Conservation (phyloP, 2,113 vertebrate genomes). For the Asarcornis scutulata region DNA sequence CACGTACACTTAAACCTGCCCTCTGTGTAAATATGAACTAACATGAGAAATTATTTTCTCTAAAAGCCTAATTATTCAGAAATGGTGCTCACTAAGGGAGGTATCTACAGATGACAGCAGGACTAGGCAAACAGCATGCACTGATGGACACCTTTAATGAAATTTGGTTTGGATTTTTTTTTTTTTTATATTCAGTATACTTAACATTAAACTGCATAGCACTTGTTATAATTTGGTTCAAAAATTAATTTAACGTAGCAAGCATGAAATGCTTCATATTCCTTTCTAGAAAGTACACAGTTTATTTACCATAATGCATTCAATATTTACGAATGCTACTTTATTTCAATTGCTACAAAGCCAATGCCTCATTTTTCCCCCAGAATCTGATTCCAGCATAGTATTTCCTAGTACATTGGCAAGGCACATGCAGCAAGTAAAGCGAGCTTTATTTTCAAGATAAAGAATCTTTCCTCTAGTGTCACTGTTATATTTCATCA, state of each 20-base stretch:
- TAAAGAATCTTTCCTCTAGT: background rate
- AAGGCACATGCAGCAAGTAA: background rate
- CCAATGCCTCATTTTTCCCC: background rate
- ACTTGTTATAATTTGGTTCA: background rate
- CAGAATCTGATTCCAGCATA: background rate
- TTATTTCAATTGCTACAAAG: background rate
- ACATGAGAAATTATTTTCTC: background rate
- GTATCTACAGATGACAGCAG: background rate
- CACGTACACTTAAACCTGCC: background rate
- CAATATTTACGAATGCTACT: background rate
- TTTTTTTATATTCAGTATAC: background rate
- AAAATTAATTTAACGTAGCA: background rate
- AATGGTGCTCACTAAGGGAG: background rate
- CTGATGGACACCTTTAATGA: background rate
- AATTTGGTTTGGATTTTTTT: background rate
- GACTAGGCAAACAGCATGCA: background rate
- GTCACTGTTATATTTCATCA: background rate
- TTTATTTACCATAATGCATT: background rate
- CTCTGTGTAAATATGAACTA: background rate
- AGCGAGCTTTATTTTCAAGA: background rate
- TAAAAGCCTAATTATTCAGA: background rate
- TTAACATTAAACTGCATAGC: background rate
- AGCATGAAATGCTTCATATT: background rate
- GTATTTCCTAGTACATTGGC: background rate
- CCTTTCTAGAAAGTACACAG: background rate